phyloP scores from a whole-genome alignment of 2,888 invertebrate species.

The Erynnis tages region DNA sequence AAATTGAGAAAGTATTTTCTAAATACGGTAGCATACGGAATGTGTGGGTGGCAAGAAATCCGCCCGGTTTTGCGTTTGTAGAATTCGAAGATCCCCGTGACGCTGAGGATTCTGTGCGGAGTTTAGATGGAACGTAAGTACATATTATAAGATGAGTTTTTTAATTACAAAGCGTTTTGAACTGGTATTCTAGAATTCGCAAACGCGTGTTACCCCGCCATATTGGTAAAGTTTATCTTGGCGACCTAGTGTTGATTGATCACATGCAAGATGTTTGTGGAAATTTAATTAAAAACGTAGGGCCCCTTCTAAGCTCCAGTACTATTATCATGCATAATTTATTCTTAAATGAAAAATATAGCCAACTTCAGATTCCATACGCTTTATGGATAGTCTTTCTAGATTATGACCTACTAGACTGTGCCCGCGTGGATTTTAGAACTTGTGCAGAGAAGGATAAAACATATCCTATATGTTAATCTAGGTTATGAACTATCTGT shows the following conservation, averaged over 20 bases:
- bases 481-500: no score
- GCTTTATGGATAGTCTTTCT: no score
- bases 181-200: neutral
- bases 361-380: no score
- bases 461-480: no score
- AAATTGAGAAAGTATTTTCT: slow-evolving; percentile 92
- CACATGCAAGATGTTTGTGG: neutral
- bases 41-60: slow-evolving; percentile 97
- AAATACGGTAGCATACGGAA: slow-evolving; percentile 94
- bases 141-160: neutral
- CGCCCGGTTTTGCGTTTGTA: slow-evolving; percentile 95
- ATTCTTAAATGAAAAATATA: no score
- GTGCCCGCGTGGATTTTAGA: no score
- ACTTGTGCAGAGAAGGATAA: no score
- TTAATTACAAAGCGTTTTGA: neutral
- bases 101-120: slow-evolving; percentile 92
- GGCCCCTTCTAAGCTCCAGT: no score
- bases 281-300: no score
- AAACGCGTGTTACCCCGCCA: slow-evolving; percentile 1
- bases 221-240: slow-evolving; percentile 6
- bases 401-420: no score
- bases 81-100: slow-evolving; percentile 94
- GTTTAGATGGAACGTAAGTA: slow-evolving; percentile 87
- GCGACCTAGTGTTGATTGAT: slow-evolving; percentile 6
- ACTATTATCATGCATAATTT: no score